Evolutionary conservation across 2,113 vertebrate genomes (phyloP), one percentile per base, ranked within the genome.

Genomic region (Cololabis saira): DNA sequence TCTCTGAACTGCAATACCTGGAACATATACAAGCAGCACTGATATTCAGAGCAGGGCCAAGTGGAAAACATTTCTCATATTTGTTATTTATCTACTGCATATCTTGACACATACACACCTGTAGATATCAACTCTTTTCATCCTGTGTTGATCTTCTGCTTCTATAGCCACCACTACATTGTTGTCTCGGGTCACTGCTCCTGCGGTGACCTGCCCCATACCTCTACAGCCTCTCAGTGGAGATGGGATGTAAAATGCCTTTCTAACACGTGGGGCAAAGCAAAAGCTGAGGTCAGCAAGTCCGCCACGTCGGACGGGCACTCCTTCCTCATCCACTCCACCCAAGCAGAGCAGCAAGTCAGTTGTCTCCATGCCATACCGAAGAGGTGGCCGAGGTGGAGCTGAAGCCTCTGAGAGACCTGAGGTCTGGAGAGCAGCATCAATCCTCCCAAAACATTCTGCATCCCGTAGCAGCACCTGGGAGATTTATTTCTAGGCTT

Each of bases 281-380:
- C 96, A 98, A 59, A 96, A 97, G 67, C 94, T 96, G 56, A 94
- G 93, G 16, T 97, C 95, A 13, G 93, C 93, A 1, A 91, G 92
- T 78, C 83, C 96, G 24, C 93, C 93, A 0, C 90, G 93, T n/a
- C 92, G 90, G 14, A 93, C 72, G 87, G 91, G 85, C 89, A 78
- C 37, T 82, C 54, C 95, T 82, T 0, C 92, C 61, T 55, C 37
- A n/a, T 94, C 84, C 12, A 95, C 92, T 77, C 94, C 95, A 69
- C 96, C 95, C 0, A 97, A 82, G 78, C 96, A 97, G 47, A 97
- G 94, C 58, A 97, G 87, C 52, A 97, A 91, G 54, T 91, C 93
- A 0, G 95, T 94, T 0, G 92, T 95, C 87, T 96, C 95, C 96
- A 98, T 98, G 73, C 96, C 96, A 0, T 97, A 98, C 1, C 95